Base-by-base conservation (phyloP, 2,113 vertebrate genomes). In the Rhinopithecus roxellana region DNA sequence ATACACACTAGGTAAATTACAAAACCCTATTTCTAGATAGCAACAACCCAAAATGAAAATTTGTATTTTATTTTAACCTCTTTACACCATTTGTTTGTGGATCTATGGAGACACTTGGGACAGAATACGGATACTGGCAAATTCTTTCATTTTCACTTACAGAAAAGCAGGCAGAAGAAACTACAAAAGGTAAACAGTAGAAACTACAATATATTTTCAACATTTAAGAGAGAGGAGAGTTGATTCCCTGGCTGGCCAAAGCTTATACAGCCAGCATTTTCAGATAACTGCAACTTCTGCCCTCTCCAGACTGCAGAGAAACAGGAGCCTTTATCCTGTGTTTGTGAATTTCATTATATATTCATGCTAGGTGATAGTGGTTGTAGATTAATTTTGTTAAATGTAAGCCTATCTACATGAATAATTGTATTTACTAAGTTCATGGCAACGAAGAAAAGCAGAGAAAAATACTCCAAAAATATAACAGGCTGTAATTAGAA, bases 401-500 rank as follows among this genome's bases (percentile, higher is more conserved):
- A 93, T 48, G 20, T 90, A 96, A 88, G 77, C 43, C 81, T 67
- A 93, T 85, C 45, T 90, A 81, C 48, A 17, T 96, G 90, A 97
- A 89, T 96, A 75, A 88, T 2, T 89, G 6, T 79, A 96, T 95
- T 97, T 96, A 96, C 52, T 38, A 93, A 88, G 59, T 96, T 96
- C 43, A 48, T n/a, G 79, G 69, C 59, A 86, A 95, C 0, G 9
- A 92, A 95, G 81, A 94, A 97, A 85, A 97, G 86, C 77, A 89
- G 74, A 80, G 55, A 70, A 81, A 97, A 97, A 94, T 74, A 75
- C n/a, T 91, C 88, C 92, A 23, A 89, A 96, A 93, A 95, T 92
- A 13, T 75, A 90, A 90, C 43, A 85, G 64, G 45, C 67, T 92
- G 48, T 84, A 95, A 97, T 97, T 97, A 97, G 87, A 98, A 96